Percentiles rank a stretch among this genome's conserved stretches.
Conservation (phyloP, 2,113 vertebrate species). For the Neogobius melanostomus region DNA sequence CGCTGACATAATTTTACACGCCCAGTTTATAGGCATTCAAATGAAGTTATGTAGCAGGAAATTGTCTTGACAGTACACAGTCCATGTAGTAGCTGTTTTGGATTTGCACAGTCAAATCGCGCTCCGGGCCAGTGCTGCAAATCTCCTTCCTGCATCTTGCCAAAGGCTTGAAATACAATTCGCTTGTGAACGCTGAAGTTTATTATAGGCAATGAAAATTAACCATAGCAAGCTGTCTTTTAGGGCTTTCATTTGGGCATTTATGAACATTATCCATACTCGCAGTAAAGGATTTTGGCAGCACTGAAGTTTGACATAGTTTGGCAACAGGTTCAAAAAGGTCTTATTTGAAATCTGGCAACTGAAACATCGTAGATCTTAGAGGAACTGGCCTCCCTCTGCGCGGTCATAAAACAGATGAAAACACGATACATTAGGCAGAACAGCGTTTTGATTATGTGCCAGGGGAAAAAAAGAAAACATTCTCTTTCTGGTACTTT, state of each 20-base stretch:
- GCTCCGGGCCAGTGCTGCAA: neutral
- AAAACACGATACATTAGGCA: neutral
- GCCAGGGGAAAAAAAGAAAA: neutral
- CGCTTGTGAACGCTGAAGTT: neutral
- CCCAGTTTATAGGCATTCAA: neutral
- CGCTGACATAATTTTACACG: too few relatives aligned
- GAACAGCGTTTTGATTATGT: neutral
- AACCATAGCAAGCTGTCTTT: neutral
- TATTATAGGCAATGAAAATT: conserved; percentile 4
- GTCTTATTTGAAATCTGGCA: conserved; percentile 9
- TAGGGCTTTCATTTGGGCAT: neutral
- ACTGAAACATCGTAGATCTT: conserved; percentile 1
- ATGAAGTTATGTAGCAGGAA: conserved; percentile 3
- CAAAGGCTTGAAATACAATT: neutral
- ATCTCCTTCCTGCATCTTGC: neutral
- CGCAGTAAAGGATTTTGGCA: conserved; percentile 15
- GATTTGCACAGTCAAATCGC: conserved; percentile 51
- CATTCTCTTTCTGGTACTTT: neutral
- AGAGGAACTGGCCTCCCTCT: conserved; percentile 10
- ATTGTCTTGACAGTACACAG: neutral
- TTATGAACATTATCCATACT: neutral
- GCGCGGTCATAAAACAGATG: conserved; percentile 2
- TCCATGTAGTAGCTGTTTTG: neutral
- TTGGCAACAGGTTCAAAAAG: conserved; percentile 11
- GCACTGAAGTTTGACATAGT: conserved; percentile 20